Evolutionary conservation across 2,113 vertebrate genomes (phyloP), one percentile per base, ranked within the genome.

Genomic region (Grallaria varia): DNA sequence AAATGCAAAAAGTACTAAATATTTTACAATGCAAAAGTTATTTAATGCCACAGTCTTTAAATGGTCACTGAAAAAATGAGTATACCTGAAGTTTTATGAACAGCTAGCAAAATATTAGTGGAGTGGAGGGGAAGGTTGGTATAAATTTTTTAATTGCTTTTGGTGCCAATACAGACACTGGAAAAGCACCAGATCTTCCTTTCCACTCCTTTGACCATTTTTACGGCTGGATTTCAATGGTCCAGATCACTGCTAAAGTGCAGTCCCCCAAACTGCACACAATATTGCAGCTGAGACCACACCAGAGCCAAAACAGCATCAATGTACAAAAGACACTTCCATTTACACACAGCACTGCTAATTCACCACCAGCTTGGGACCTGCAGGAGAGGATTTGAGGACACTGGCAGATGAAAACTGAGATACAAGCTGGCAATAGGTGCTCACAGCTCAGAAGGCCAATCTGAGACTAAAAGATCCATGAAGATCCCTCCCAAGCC

Each of bases 121-220:
- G 35, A 14, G 23, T 39, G 28, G n/a, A n/a, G n/a, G n/a, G 2
- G 19, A 40, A 3, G 6, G 3, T 8, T 14, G 4, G 19, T 17
- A 6, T 3, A 25, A 17, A 14, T 31, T 19, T 75, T 62, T 72
- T 55, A 6, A 25, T 59, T 75, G 33, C 0, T 47, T 81, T 85
- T 82, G 27, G n/a, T 45, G 75, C 19, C 37, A 53, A 31, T 30
- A 58, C 9, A 50, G 33, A 67, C 6, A 74, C 9, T 67, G 37
- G 42, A 71, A 84, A 84, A 52, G 24, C 18, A 73, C 8, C 17
- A 49, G 39, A 23, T 31, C 21, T 28, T 67, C 39, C 63, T 42
- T 76, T 77, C 63, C 44, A 28, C 37, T 55, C 22, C 33, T 87
- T 3, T 50, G 15, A 20, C 17, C 9, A 42, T 33, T 60, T 64